Percentiles rank a stretch among this genome's conserved stretches.
Conservation (phyloP, 2,888 invertebrate genomes). For the Steinernema scapterisci region DNA sequence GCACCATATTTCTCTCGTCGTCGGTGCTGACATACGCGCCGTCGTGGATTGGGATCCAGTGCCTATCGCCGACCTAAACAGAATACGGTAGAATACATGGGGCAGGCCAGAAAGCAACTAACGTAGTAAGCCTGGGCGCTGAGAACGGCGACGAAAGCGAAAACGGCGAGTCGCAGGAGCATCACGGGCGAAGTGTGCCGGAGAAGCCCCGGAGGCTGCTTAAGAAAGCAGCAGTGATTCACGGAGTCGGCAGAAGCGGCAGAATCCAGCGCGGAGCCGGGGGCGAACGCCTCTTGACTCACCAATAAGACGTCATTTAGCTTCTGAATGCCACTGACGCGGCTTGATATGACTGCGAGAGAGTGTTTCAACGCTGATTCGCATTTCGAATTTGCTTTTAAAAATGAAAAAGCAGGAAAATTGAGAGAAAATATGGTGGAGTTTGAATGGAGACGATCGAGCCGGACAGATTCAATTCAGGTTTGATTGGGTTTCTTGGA, state of each 20-base stretch:
- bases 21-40: background rate
- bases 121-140: background rate
- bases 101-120: background rate
- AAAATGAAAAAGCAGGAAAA: background rate
- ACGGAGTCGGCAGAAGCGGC: background rate
- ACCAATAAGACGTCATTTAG: background rate
- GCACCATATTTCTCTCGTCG: background rate
- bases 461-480: too few species aligned
- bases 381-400: too few species aligned
- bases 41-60: background rate
- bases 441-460: too few species aligned
- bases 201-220: background rate
- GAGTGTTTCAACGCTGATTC: too few species aligned
- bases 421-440: background rate
- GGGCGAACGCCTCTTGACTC: conserved; percentile 24
- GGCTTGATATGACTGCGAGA: too few species aligned
- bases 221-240: conserved; percentile 5
- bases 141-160: background rate
- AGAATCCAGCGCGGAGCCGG: conserved; percentile 10
- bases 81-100: background rate
- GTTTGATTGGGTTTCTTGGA: too few species aligned
- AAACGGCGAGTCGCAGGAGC: background rate
- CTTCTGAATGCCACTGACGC: background rate
- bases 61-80: conserved; percentile 2
- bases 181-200: background rate